phyloP scores from a whole-genome alignment of 2,797 vertebrate genomes.

The Otolemur crassicaudatus region DNA sequence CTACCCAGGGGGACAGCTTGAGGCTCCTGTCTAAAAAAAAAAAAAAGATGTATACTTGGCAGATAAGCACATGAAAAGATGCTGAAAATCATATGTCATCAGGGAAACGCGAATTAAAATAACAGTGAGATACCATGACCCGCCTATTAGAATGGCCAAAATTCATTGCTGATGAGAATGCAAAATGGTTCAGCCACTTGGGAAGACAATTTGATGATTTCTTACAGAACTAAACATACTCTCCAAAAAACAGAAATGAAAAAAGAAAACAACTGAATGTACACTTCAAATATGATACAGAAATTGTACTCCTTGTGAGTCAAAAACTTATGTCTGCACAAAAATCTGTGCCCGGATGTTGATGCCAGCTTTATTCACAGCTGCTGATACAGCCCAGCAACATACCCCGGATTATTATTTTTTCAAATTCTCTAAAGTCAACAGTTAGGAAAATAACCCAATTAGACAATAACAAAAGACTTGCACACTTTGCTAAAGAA shows the following conservation, averaged over 20 bases:
- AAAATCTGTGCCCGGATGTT: too few relatives aligned
- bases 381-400: not conserved
- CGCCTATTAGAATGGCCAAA: not conserved
- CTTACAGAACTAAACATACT: not conserved
- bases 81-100: not conserved
- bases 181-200: not conserved
- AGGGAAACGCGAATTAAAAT: not conserved
- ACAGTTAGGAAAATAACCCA: not conserved
- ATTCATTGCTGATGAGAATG: not conserved
- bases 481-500: not conserved
- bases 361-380: not conserved
- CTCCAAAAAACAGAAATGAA: not conserved
- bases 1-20: too few relatives aligned
- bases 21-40: too few relatives aligned
- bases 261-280: not conserved
- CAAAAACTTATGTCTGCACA: too few relatives aligned
- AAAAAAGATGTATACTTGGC: too few relatives aligned
- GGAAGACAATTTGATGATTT: not conserved
- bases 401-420: too few relatives aligned
- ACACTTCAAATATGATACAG: not conserved
- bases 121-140: not conserved
- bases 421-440: not conserved
- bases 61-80: not conserved
- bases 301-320: too few relatives aligned
- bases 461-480: conserved; percentile 2